Percentiles rank a stretch among this genome's conserved stretches.
These are phyloP conservation scores for Myanophis thanlyinensis DNA, from an alignment of 2,113 vertebrate genomes.

Conservation along the genomic window DNA sequence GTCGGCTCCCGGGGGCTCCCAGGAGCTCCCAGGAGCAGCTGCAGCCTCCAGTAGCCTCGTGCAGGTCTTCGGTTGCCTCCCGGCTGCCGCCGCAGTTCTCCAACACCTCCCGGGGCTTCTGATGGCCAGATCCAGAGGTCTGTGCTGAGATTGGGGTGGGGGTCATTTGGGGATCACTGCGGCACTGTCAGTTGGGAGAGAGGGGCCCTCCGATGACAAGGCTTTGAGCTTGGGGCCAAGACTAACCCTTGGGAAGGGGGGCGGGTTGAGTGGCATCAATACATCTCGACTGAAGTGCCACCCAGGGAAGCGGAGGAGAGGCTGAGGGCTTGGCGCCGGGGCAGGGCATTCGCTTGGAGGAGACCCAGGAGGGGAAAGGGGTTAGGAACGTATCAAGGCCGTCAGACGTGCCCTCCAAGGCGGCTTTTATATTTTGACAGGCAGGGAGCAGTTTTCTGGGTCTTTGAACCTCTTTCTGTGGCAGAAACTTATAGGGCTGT, in stretches of 20 bases:
- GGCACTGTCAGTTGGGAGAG: not conserved
- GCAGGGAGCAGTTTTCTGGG: not conserved
- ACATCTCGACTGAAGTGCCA: no score
- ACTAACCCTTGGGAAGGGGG: no score
- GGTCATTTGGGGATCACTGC: not conserved
- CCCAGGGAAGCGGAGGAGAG: not conserved
- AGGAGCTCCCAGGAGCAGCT: no score
- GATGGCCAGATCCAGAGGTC: slow-evolving; percentile 95
- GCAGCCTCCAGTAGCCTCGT: no score
- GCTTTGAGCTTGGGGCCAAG: accelerated
- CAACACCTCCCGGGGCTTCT: not conserved
- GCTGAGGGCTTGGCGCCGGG: not conserved
- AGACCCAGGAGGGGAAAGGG: no score
- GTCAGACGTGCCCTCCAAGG: not conserved
- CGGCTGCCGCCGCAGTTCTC: no score
- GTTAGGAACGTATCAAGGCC: not conserved
- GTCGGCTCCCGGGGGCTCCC: no score
- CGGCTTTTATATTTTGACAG: not conserved
- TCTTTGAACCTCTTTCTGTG: not conserved
- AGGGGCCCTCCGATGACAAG: accelerated
- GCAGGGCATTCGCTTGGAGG: no score
- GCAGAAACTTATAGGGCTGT: no score
- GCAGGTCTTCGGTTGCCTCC: no score
- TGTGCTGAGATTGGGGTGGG: no score
- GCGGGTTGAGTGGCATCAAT: no score